A percentile compares a stretch with the other conserved stretches of the same genome.
Conservation (phyloP, 92 coral and sea anemone genomes). For the Virgularia gustaviana region DNA sequence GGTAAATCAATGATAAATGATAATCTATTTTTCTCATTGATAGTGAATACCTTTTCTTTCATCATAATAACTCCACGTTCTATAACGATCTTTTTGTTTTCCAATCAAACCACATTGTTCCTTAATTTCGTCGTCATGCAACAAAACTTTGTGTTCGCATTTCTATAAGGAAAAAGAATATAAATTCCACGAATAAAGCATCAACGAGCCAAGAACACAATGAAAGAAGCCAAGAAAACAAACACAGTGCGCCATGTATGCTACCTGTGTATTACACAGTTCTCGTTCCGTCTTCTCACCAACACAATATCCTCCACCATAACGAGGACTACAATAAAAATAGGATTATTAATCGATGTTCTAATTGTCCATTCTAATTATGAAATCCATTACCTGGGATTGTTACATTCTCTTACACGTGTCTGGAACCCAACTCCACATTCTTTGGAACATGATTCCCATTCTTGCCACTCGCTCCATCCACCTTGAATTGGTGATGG, state of each 20-base stretch:
- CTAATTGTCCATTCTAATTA: not conserved
- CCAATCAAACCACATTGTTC: slow-evolving; percentile 47
- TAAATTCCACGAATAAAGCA: too few relatives aligned
- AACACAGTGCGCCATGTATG: not conserved
- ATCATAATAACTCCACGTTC: slow-evolving; percentile 60
- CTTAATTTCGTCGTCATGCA: slow-evolving; percentile 43
- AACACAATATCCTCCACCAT: slow-evolving; percentile 45
- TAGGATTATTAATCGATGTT: not conserved
- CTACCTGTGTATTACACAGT: slow-evolving; percentile 50
- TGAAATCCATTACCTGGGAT: slow-evolving; percentile 50
- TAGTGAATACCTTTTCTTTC: slow-evolving; percentile 48
- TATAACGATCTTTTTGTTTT: slow-evolving; percentile 20
- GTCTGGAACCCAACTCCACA: slow-evolving; percentile 78
- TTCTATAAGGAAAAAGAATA: not conserved
- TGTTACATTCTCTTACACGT: slow-evolving; percentile 63
- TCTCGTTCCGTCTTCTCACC: slow-evolving; percentile 27
- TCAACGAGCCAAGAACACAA: not conserved
- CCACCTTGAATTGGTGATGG: slow-evolving; percentile 75
- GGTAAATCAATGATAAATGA: not conserved
- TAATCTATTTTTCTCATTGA: too few relatives aligned
- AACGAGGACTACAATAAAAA: slow-evolving; percentile 47
- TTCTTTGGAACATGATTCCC: slow-evolving; percentile 61
- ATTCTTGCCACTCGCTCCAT: slow-evolving; percentile 74
- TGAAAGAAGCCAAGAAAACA: not conserved
- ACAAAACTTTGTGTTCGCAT: slow-evolving; percentile 20